Evolutionary conservation across 1,140 invertebrate genomes (phyloP), one percentile per base, ranked within the genome.

Genomic region (Caenorhabditis brenneri): DNA sequence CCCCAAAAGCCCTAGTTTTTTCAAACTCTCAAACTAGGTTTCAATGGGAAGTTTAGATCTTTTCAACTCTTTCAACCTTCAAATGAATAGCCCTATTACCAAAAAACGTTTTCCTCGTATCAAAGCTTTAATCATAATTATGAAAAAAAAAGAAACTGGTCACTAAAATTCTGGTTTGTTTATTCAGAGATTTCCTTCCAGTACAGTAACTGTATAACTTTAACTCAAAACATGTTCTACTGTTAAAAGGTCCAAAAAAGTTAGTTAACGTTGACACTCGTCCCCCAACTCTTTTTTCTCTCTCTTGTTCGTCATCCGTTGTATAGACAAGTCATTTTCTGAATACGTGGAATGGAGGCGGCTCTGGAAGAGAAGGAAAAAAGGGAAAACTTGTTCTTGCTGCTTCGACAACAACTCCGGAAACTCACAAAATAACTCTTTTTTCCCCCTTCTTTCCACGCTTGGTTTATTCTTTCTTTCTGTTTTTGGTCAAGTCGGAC

Each of bases 401-500:
- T 42, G 5, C 58, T n/a, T 33, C 33, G n/a, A 74, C 65, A 74
- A 74, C 65, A 74, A 74, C 65, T 74, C 65, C 65, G 65, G 65
- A 74, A 74, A 74, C 65, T 74, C 65, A 74, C 65, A 74, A 74
- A 74, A 74, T 74, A 74, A 74, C 36, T 74, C 65, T 65, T 36
- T 36, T 58, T 36, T n/a, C 7, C 24, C 31, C 15, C 29, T 42
- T 74, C 33, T 42, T 74, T 1, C 60, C 36, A 65, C 60, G 60
- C 60, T 65, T 65, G 42, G 19, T 65, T 65, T 65, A 65, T 65
- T 65, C 60, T 65, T 65, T 36, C n/a, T 6, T n/a, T 65, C 31
- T 36, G 16, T 65, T n/a, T 65, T 12, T 42, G 65, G 39, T 24
- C 4, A 19, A 58, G n/a, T 24, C n/a, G 5, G 53, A 24, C 53